These are phyloP conservation scores for Tor tambroides DNA, from an alignment of 2,113 vertebrate species.

Conservation along the genomic window DNA sequence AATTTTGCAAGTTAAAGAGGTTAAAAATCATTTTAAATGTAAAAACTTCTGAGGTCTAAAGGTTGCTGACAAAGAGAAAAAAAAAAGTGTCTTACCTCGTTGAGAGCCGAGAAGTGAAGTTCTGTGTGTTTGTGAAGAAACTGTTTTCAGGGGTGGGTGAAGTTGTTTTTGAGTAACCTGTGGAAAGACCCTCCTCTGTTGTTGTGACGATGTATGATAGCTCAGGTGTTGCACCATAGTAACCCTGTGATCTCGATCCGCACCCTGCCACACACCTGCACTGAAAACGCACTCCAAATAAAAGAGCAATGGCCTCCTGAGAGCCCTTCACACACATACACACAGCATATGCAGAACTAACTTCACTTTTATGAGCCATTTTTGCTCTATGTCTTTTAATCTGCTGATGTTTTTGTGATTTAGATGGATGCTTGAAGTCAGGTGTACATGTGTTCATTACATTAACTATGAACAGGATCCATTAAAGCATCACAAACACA, in stretches of 20 bases:
- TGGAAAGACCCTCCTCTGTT: conserved; percentile 42
- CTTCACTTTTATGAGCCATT: background rate
- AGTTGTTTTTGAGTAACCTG: conserved; percentile 51
- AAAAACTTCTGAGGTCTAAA: background rate
- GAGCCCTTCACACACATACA: background rate
- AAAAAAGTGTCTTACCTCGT: background rate
- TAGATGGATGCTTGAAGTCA: no score
- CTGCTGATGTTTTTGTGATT: no score
- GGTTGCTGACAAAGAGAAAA: background rate
- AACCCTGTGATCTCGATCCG: conserved; percentile 28
- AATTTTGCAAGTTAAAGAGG: no score
- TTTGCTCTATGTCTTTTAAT: no score
- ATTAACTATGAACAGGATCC: background rate
- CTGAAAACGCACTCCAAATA: background rate
- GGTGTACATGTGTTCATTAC: background rate
- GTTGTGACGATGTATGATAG: conserved; percentile 2
- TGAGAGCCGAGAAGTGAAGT: background rate
- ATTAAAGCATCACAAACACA: background rate
- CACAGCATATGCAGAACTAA: no score
- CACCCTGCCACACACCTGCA: conserved; percentile 36
- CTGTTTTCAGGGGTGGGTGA: background rate
- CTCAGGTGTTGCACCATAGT: conserved; percentile 36
- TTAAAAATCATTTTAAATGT: background rate
- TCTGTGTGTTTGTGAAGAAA: background rate
- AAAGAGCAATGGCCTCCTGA: conserved; percentile 9